phyloP scores from a whole-genome alignment of 2,113 vertebrate genomes.

The Thomomys bottae region DNA sequence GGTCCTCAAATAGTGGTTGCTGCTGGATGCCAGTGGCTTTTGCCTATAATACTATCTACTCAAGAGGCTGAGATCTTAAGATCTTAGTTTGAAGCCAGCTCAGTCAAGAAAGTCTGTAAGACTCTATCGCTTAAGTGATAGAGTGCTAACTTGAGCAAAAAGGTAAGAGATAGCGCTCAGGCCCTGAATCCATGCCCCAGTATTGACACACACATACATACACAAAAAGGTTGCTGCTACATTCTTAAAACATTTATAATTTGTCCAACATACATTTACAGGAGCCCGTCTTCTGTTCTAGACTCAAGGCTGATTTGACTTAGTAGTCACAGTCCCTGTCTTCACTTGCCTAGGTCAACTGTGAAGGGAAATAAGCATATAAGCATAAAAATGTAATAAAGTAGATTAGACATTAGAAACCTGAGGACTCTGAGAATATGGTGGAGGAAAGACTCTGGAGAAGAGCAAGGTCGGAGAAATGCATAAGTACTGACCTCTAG shows the following conservation, averaged over 20 bases:
- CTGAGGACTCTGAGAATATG: neutral
- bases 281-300: neutral
- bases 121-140: too few relatives aligned
- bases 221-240: neutral
- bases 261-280: neutral
- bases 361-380: neutral
- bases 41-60: too few relatives aligned
- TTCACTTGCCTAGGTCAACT: conserved; percentile 6
- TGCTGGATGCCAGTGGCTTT: too few relatives aligned
- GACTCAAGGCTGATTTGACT: conserved; percentile 5
- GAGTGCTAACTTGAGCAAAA: too few relatives aligned
- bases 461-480: neutral
- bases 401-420: neutral
- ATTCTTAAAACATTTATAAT: neutral
- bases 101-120: too few relatives aligned
- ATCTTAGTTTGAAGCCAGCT: too few relatives aligned
- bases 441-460: neutral
- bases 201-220: too few relatives aligned
- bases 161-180: too few relatives aligned
- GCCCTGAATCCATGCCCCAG: too few relatives aligned
- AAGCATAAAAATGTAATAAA: neutral
- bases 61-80: too few relatives aligned
- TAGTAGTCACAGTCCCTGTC: neutral
- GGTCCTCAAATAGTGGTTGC: neutral
- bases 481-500: neutral